Evolutionary conservation across 2,113 vertebrate genomes (phyloP), one percentile per base, ranked within the genome.

Genomic region (Capreolus pygargus): DNA sequence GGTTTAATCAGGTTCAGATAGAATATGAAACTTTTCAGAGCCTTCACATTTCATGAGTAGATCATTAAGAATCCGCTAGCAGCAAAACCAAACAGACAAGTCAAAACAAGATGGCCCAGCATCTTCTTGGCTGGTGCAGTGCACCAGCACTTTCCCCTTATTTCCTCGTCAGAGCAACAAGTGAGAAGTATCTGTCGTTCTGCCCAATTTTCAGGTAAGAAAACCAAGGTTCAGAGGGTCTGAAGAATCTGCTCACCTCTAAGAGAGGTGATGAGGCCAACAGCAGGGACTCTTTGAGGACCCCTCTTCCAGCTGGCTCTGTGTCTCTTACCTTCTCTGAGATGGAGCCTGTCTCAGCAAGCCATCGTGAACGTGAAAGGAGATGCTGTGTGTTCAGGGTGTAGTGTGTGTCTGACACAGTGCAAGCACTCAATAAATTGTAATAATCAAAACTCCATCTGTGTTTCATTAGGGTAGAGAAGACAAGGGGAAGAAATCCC

Each of bases 391-490:
- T 67, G 60, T 21, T 89, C 36, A 27, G 91, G 58, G 57, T 39
- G 70, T 64, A 95, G 16, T 0, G 1, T 1, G 0, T 39, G 78
- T 96, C 85, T 91, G 91, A 84, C 64, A 70, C 16, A 3, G 57
- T 95, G 27, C 76, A 78, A 88, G 58, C 11, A 2, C 45, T 94
- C 74, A 54, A 33, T 70, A 83, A 82, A 30, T 0, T 1, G 64
- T 87, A 50, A 54, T 52, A 57, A 89, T 92, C 83, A 61, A 76
- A 67, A 55, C 57, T 60, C 64, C 82, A 27, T 47, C 85, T 52
- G 91, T 74, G 58, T 87, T 97, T 93, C 76, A 28, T 86, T 70
- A 93, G 70, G 81, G n/a, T 54, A 16, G 36, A 55, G 78, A 50
- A 60, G 86, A 81, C 1, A 0, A 4, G 23, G 25, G 7, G 28